These are phyloP conservation scores for Mystacornis crossleyi DNA, from an alignment of 2,113 vertebrate genomes.

Conservation along the genomic window DNA sequence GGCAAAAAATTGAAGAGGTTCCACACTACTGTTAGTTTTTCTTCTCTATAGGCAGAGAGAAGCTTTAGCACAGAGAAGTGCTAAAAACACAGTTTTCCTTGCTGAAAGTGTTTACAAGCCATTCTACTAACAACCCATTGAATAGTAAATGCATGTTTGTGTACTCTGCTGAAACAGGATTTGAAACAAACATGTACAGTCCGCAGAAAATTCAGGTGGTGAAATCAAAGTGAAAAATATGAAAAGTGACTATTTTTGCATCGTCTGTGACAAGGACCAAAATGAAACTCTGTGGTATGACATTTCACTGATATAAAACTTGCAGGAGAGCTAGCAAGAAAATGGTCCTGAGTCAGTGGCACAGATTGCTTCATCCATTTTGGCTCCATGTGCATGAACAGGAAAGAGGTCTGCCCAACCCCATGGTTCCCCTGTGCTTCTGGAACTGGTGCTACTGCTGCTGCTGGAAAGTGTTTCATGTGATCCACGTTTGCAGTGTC, in stretches of 20 bases:
- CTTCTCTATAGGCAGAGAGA: background rate
- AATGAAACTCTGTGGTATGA: background rate
- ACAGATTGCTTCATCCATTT: background rate
- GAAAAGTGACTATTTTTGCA: background rate
- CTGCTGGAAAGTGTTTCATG: accelerated
- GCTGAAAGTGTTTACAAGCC: background rate
- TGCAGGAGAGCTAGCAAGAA: background rate
- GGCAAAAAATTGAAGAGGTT: background rate
- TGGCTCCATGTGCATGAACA: background rate
- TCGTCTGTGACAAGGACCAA: background rate
- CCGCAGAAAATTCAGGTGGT: background rate
- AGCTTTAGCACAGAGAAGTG: background rate
- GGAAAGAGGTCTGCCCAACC: background rate
- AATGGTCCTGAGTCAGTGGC: accelerated
- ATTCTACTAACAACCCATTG: background rate
- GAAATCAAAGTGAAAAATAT: background rate
- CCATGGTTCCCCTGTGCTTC: background rate
- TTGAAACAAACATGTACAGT: background rate
- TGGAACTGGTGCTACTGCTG: background rate
- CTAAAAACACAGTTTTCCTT: background rate
- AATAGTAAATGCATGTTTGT: background rate
- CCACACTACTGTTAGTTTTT: background rate
- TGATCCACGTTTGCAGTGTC: background rate
- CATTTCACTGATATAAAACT: background rate
- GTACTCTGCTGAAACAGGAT: background rate